Evolutionary conservation across 2,113 vertebrate genomes (phyloP).

Genomic region (Sisor rabdophorus): DNA sequence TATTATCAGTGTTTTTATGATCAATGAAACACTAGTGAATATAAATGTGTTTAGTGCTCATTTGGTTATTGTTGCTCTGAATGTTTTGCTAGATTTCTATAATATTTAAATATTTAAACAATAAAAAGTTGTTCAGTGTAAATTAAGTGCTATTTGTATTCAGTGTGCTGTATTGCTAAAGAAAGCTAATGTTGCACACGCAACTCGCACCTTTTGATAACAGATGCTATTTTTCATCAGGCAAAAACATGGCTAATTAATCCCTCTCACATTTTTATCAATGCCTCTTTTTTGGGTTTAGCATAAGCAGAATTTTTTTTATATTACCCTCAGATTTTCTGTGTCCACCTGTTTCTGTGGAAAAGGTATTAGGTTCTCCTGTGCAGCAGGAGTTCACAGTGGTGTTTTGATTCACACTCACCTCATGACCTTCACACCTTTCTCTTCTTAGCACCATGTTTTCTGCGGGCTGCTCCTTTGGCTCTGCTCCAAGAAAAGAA

Average conservation of each 20-base stretch:
- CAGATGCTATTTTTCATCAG: slow-evolving; percentile 21
- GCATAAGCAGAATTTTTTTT: slow-evolving; percentile 60
- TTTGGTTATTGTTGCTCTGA: slow-evolving; percentile 70
- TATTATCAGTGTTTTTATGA: slow-evolving; percentile 60
- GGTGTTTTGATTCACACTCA: slow-evolving; percentile 26
- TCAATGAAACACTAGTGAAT: slow-evolving; percentile 56
- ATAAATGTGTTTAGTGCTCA: slow-evolving; percentile 53
- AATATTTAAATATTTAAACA: slow-evolving; percentile 63
- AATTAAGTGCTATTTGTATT: neutral
- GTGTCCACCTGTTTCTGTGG: slow-evolving; percentile 28
- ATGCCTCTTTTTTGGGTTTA: slow-evolving; percentile 51
- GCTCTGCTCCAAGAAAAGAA: slow-evolving; percentile 33
- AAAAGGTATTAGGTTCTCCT: slow-evolving; percentile 34
- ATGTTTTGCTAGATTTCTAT: slow-evolving; percentile 78
- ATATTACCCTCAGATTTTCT: slow-evolving; percentile 47
- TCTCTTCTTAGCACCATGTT: slow-evolving; percentile 5
- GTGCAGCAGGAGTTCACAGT: slow-evolving; percentile 21
- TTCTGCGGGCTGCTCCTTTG: slow-evolving; percentile 14
- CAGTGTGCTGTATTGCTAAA: neutral
- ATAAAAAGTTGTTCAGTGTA: slow-evolving; percentile 54
- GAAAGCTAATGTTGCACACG: neutral
- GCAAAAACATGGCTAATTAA: neutral
- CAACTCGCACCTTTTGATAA: slow-evolving; percentile 8
- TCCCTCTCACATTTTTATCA: neutral
- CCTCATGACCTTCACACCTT: slow-evolving; percentile 23